Percentiles rank a stretch among this genome's conserved stretches.
Evolutionary conservation across 2,113 vertebrate genomes (phyloP).

Genomic region (Chitala chitala): DNA sequence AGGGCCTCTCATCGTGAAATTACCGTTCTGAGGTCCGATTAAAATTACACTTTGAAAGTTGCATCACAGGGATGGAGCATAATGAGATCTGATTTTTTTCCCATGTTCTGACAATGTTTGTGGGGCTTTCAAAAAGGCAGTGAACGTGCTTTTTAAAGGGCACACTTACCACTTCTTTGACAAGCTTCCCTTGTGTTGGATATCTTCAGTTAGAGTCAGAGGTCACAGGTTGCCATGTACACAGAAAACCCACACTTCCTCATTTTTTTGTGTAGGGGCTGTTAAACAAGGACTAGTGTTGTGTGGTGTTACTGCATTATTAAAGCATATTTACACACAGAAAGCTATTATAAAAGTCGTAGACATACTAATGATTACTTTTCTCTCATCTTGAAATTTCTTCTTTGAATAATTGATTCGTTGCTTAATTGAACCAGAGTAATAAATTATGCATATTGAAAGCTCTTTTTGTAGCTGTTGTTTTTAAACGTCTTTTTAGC

Average conservation of each 20-base stretch:
- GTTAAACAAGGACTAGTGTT: background rate
- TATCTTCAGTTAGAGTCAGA: too few species aligned
- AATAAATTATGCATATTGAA: slow-evolving; percentile 10
- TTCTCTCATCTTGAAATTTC: background rate
- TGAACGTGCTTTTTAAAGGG: background rate
- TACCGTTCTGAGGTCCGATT: too few species aligned
- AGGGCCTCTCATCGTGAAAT: too few species aligned
- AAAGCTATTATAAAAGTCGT: background rate
- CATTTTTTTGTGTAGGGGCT: background rate
- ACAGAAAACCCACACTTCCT: background rate
- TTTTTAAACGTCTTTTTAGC: slow-evolving; percentile 9
- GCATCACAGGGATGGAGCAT: too few species aligned
- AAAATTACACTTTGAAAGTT: too few species aligned
- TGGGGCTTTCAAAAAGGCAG: too few species aligned
- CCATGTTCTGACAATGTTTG: too few species aligned
- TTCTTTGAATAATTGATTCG: slow-evolving; percentile 12
- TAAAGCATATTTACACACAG: background rate
- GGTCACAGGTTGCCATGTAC: slow-evolving; percentile 1
- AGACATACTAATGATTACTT: slow-evolving; percentile 8
- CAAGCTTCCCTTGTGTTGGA: background rate
- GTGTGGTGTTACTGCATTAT: background rate
- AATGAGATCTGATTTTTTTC: too few species aligned
- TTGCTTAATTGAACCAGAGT: background rate
- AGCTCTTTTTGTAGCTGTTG: slow-evolving; percentile 5
- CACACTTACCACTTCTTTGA: background rate